Conservation (phyloP, 2,797 vertebrate species). For the Syngnathus acus region DNA sequence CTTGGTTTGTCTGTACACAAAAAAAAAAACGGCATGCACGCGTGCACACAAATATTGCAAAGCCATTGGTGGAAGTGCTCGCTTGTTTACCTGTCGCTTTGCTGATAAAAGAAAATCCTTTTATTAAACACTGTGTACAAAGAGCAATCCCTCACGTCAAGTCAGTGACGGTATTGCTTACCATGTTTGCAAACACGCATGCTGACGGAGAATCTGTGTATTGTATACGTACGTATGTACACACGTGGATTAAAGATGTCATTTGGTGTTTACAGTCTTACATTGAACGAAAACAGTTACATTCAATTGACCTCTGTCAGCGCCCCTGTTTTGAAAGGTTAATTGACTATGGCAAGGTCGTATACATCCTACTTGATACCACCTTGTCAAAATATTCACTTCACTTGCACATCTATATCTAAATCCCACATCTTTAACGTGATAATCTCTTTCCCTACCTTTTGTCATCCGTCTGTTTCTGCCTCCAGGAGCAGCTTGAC, state of each 20-base stretch:
- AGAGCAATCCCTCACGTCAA: neutral
- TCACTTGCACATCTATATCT: slow-evolving; percentile 23
- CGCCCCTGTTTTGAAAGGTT: slow-evolving; percentile 12
- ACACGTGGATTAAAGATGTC: neutral
- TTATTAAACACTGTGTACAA: slow-evolving; percentile 18
- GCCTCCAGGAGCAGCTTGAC: slow-evolving; percentile 88
- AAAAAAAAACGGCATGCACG: slow-evolving; percentile 11
- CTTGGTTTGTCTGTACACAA: slow-evolving; percentile 28
- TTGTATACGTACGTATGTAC: too few relatives aligned
- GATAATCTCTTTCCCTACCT: slow-evolving; percentile 29
- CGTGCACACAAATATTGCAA: neutral
- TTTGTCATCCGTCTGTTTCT: slow-evolving; percentile 35
- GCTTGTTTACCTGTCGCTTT: slow-evolving; percentile 34
- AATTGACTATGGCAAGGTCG: slow-evolving; percentile 16
- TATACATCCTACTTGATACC: slow-evolving; percentile 3
- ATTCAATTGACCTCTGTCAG: slow-evolving; percentile 15
- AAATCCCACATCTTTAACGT: slow-evolving; percentile 41
- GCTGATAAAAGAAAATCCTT: slow-evolving; percentile 16
- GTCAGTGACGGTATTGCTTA: neutral
- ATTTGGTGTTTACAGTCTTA: neutral
- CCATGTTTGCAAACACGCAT: neutral
- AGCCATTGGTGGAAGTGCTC: neutral
- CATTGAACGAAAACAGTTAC: neutral
- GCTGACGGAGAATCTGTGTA: neutral
- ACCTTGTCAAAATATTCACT: slow-evolving; percentile 20